Evolutionary conservation across 2,888 invertebrate genomes (phyloP).

Genomic region (Sialis lutaria): DNA sequence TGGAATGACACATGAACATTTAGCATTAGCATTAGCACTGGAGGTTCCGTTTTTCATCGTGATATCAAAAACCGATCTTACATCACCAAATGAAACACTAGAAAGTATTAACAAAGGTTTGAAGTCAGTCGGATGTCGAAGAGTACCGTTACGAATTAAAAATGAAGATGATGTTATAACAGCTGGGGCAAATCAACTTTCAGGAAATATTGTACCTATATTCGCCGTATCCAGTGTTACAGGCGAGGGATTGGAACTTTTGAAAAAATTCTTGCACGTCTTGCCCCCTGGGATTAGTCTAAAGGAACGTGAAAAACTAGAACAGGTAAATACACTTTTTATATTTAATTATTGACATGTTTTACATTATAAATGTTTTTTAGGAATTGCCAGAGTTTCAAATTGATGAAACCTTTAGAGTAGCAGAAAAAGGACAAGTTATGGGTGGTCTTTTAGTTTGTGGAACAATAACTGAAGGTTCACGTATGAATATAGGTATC

Average conservation of each 20-base stretch:
- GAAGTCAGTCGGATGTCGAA: conserved; percentile 43
- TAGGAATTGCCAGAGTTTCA: conserved; percentile 70
- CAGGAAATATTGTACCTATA: conserved; percentile 52
- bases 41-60: conserved; percentile 86
- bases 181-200: conserved; percentile 48
- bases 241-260: conserved; percentile 64
- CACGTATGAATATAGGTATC: conserved; percentile 46
- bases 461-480: conserved; percentile 77
- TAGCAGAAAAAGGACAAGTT: conserved; percentile 66
- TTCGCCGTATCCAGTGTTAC: conserved; percentile 84
- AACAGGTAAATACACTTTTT: conserved; percentile 30
- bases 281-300: conserved; percentile 47
- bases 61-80: conserved; percentile 83
- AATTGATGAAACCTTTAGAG: conserved; percentile 85
- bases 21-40: conserved; percentile 63
- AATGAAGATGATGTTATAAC: conserved; percentile 57
- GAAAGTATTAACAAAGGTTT: conserved; percentile 41
- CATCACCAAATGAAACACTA: conserved; percentile 35
- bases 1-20: conserved; percentile 78
- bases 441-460: conserved; percentile 71
- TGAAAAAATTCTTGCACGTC: conserved; percentile 76
- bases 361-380: conserved; percentile 8
- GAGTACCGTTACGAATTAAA: conserved; percentile 45
- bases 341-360: background rate
- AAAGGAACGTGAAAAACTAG: conserved; percentile 49